These are phyloP conservation scores for Amiota minor DNA, from an alignment of 2,888 invertebrate species.

Conservation along the genomic window DNA sequence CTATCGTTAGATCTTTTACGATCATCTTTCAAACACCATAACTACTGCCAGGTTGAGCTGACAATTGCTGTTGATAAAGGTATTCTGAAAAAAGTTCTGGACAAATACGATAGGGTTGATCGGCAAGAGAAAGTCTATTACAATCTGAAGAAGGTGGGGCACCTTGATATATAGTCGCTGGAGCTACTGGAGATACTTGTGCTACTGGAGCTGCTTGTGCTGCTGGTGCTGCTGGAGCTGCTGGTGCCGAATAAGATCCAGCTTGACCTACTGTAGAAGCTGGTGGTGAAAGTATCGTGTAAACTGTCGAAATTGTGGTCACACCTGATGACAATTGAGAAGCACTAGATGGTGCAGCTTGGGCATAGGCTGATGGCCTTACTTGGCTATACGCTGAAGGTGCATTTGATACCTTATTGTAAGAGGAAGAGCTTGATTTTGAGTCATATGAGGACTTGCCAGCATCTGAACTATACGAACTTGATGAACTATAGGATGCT, in stretches of 20 bases:
- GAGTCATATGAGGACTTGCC: neutral
- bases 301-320: slow-evolving; percentile 17
- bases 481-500: slow-evolving; percentile 6
- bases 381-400: neutral
- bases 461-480: neutral
- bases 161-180: slow-evolving; percentile 33
- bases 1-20: neutral
- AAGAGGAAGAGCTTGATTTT: neutral
- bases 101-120: slow-evolving; percentile 63
- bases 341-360: neutral
- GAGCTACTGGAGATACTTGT: slow-evolving; percentile 11
- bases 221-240: slow-evolving; percentile 24
- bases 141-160: slow-evolving; percentile 30
- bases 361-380: neutral
- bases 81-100: slow-evolving; percentile 63
- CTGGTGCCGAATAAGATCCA: slow-evolving; percentile 25
- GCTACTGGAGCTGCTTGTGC: slow-evolving; percentile 19
- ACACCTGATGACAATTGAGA: slow-evolving; percentile 16
- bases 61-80: slow-evolving; percentile 50
- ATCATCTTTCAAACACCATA: slow-evolving; percentile 3
- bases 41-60: slow-evolving; percentile 34
- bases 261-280: neutral
- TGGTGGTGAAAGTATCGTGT: slow-evolving; percentile 13
- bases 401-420: neutral
- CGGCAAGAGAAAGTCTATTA: slow-evolving; percentile 51